Evolutionary conservation across 2,888 invertebrate species (phyloP).

Genomic region (Diplolepis rosae): DNA sequence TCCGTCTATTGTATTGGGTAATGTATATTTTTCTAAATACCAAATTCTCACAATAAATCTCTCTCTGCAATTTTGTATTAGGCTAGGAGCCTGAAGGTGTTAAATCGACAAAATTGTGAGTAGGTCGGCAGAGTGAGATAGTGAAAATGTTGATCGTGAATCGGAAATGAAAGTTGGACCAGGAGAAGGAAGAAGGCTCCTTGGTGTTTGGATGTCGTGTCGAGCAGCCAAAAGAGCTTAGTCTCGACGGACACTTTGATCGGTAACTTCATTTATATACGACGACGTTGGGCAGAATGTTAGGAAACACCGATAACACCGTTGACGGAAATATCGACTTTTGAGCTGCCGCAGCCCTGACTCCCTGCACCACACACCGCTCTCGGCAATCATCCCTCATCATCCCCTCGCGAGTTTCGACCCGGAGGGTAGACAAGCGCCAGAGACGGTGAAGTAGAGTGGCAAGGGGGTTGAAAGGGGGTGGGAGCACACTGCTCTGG

Average conservation of each 20-base stretch:
- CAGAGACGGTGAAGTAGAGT: slow-evolving; percentile 26
- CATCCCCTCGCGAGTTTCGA: slow-evolving; percentile 9
- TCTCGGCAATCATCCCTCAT: slow-evolving; percentile 34
- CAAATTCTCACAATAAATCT: too few species aligned
- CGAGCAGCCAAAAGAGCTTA: slow-evolving; percentile 39
- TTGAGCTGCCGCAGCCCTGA: slow-evolving; percentile 53
- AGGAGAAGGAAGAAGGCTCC: slow-evolving; percentile 7
- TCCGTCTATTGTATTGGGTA: too few species aligned
- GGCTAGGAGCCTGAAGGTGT: not conserved
- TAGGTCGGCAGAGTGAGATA: not conserved
- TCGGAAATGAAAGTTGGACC: slow-evolving; percentile 20
- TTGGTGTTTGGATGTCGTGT: slow-evolving; percentile 16
- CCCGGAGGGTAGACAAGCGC: slow-evolving; percentile 31
- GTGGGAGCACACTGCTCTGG: slow-evolving; percentile 63
- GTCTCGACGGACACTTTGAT: slow-evolving; percentile 62
- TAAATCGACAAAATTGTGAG: slow-evolving; percentile 11
- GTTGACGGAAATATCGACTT: slow-evolving; percentile 73
- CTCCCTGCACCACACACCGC: slow-evolving; percentile 40
- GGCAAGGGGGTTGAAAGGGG: slow-evolving; percentile 32
- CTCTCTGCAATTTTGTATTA: not conserved
- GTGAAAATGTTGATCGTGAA: slow-evolving; percentile 12
- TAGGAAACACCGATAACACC: slow-evolving; percentile 71
- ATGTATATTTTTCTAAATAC: too few species aligned
- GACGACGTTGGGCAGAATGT: slow-evolving; percentile 64
- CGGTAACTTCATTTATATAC: slow-evolving; percentile 66